These are phyloP conservation scores for Hippocampus barbouri DNA, from an alignment of 2,113 vertebrate species.

Conservation along the genomic window DNA sequence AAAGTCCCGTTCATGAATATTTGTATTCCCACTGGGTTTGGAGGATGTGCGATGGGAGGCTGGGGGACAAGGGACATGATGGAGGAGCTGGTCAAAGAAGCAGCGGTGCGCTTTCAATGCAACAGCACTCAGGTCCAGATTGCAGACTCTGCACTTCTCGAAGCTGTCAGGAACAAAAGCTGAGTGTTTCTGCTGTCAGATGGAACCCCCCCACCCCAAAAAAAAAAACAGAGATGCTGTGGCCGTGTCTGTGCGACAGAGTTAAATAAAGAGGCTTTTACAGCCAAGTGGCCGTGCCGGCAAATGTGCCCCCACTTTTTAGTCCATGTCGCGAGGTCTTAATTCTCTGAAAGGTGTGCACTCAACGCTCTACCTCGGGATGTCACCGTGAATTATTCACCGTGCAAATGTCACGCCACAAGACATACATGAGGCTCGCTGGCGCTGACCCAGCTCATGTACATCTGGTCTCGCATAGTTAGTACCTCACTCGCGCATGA, in stretches of 20 bases:
- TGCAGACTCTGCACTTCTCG: conserved; percentile 63
- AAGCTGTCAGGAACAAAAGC: conserved; percentile 62
- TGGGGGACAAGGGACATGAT: conserved; percentile 31
- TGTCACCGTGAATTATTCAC: conserved; percentile 54
- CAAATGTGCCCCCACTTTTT: conserved; percentile 33
- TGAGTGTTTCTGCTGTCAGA: conserved; percentile 44
- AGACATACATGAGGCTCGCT: conserved; percentile 37
- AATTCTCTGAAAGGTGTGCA: conserved; percentile 49
- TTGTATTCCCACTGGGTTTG: conserved; percentile 5
- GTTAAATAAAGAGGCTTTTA: conserved; percentile 64
- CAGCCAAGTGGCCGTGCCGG: conserved; percentile 31
- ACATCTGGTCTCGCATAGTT: conserved; percentile 19
- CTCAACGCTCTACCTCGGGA: conserved; percentile 27
- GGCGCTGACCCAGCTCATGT: conserved; percentile 20
- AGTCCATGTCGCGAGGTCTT: conserved; percentile 28
- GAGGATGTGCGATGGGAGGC: conserved; percentile 5
- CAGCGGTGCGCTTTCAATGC: conserved; percentile 48
- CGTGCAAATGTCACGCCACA: conserved; percentile 50
- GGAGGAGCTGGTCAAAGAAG: conserved; percentile 37
- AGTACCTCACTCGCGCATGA: conserved; percentile 21
- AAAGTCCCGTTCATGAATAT: not conserved
- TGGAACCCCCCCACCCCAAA: conserved; percentile 8
- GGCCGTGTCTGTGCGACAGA: conserved; percentile 10
- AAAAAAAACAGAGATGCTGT: conserved; percentile 23
- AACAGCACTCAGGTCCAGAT: conserved; percentile 65